Conservation (phyloP, 2,113 vertebrate species). For the Malaclemys terrapin region DNA sequence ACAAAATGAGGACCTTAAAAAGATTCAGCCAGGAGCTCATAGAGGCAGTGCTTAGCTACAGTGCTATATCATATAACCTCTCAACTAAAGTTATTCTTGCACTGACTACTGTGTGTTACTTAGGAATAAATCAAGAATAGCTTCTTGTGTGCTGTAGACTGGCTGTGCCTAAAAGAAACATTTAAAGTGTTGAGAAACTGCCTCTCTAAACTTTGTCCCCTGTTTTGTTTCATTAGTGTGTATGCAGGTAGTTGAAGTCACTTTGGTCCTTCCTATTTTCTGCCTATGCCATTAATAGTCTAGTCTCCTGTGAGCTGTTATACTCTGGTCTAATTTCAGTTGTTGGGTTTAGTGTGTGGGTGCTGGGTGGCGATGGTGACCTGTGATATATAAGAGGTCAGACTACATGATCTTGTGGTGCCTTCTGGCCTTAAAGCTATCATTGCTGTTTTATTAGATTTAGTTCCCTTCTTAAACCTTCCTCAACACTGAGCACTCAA, state of each 20-base stretch:
- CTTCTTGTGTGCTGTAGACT: neutral
- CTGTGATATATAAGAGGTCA: neutral
- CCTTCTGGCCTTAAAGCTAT: neutral
- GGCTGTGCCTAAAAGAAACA: neutral
- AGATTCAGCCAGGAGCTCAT: neutral
- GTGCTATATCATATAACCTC: neutral
- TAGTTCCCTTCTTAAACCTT: neutral
- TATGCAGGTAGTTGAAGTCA: neutral
- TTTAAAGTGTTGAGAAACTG: neutral
- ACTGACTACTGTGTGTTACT: neutral
- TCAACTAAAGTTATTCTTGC: neutral
- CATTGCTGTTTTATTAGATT: neutral
- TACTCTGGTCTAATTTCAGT: neutral
- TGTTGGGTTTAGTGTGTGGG: neutral
- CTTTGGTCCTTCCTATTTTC: neutral
- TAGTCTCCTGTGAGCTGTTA: neutral
- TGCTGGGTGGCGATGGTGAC: neutral
- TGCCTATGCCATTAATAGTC: neutral
- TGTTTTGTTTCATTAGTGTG: neutral
- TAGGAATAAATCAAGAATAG: neutral
- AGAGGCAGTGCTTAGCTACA: neutral
- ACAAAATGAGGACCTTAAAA: neutral
- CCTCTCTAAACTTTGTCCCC: rapidly evolving
- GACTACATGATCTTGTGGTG: neutral
- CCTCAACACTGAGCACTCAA: neutral